phyloP scores from a whole-genome alignment of 2,888 invertebrate genomes.

The Zaprionus obscuricornis region DNA sequence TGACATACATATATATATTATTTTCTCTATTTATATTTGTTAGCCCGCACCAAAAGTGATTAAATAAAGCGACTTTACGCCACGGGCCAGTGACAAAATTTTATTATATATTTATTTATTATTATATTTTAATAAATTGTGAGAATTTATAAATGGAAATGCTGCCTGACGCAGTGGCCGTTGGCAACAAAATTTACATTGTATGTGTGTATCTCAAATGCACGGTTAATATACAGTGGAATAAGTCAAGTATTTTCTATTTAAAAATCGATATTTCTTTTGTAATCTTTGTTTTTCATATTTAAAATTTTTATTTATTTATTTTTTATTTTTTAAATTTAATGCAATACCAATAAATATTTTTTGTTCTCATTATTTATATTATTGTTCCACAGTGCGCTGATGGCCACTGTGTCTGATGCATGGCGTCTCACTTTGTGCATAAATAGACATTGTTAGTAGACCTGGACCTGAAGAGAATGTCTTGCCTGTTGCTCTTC shows the following conservation, averaged over 20 bases:
- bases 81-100: slow-evolving; percentile 33
- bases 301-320: too few species aligned
- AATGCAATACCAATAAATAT: too few species aligned
- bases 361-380: too few species aligned
- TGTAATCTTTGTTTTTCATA: too few species aligned
- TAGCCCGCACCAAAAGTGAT: slow-evolving; percentile 58
- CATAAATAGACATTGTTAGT: slow-evolving; percentile 58
- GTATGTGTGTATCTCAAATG: too few species aligned
- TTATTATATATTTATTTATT: too few species aligned
- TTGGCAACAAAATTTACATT: too few species aligned
- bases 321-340: too few species aligned
- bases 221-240: too few species aligned
- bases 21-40: slow-evolving; percentile 19
- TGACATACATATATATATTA: not conserved
- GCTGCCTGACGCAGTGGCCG: slow-evolving; percentile 27
- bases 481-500: slow-evolving; percentile 41
- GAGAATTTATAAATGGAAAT: slow-evolving; percentile 61
- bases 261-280: too few species aligned
- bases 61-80: slow-evolving; percentile 54
- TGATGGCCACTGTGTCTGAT: slow-evolving; percentile 37
- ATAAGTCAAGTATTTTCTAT: too few species aligned
- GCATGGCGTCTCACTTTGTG: slow-evolving; percentile 60
- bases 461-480: slow-evolving; percentile 16
- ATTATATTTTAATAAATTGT: slow-evolving; percentile 53
- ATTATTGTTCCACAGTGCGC: slow-evolving; percentile 16